Base-by-base conservation (phyloP, 2,888 invertebrate genomes). In the Apodemia zela region DNA sequence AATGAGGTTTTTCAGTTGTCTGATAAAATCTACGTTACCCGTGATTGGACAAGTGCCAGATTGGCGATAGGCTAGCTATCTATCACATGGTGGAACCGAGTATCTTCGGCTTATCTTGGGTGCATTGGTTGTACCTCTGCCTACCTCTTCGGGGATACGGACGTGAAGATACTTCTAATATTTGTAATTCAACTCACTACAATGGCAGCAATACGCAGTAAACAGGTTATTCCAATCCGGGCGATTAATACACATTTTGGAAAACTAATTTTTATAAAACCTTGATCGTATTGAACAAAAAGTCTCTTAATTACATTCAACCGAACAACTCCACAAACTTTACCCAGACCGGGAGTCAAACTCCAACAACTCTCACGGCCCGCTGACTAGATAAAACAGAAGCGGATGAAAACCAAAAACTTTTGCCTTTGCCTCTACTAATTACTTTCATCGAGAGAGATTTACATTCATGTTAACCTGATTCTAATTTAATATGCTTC, bases 331-430 rank as follows among this genome's bases (percentile, higher is more conserved):
- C 64, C 49, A 66, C 61, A 8, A 54, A 54, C 54, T 66, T 63
- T 47, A 66, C 60, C 66, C 54, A 68, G 64, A 62, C 65, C 65
- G 64, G 61, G 29, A 49, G 47, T 54, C 54, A 47, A 49, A 61
- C 64, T 65, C 68, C 21, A 66, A 65, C 68, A 63, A 69, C 67
- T 69, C 66, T 73, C 66, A 66, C 73, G 63, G 66, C 10, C 71
- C 69, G 66, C 63, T 68, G 73, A 63, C 62, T 66, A 71, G 73
- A 74, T 73, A 74, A 73, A 72, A 70, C 70, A 65, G 54, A 54
- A 61, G 61, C 66, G 67, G 68, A 69, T 67, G 68, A 70, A 70
- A 69, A 59, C 69, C 62, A 65, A 62, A 66, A 74, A 71, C 71
- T 74, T 73, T 72, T 70, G 54, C 66, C 67, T 66, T 66, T 63